Conservation (phyloP, 2,113 vertebrate species). For the Zootoca vivipara region DNA sequence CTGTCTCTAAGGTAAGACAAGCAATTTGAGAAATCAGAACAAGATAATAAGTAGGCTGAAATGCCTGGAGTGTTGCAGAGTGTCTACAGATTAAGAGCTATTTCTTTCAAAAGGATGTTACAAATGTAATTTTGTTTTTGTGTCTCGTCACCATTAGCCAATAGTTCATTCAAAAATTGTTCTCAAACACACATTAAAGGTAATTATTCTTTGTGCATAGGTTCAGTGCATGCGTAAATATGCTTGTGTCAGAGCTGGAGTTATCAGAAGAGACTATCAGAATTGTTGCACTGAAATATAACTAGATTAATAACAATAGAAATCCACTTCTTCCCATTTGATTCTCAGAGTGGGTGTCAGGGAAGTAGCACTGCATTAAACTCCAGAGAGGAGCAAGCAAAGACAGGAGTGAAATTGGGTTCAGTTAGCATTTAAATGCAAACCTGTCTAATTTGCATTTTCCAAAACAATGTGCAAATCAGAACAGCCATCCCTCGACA, state of each 20-base stretch:
- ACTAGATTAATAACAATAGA: background rate
- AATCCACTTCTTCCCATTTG: background rate
- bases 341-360: background rate
- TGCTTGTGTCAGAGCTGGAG: background rate
- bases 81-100: slow-evolving; percentile 7
- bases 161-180: slow-evolving; percentile 19
- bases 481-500: too few relatives aligned
- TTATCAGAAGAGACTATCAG: background rate
- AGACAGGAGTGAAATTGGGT: too few relatives aligned
- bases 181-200: background rate
- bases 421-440: too few relatives aligned
- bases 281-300: background rate
- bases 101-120: background rate
- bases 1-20: slow-evolving; percentile 22
- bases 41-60: slow-evolving; percentile 21
- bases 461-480: too few relatives aligned
- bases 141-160: background rate
- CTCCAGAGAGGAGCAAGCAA: background rate
- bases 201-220: background rate
- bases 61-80: slow-evolving; percentile 9
- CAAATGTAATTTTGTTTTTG: background rate
- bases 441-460: too few relatives aligned
- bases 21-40: slow-evolving; percentile 26
- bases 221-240: background rate
- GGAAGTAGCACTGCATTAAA: background rate